These are phyloP conservation scores for Austrofundulus limnaeus DNA, from an alignment of 2,113 vertebrate species.

Conservation along the genomic window DNA sequence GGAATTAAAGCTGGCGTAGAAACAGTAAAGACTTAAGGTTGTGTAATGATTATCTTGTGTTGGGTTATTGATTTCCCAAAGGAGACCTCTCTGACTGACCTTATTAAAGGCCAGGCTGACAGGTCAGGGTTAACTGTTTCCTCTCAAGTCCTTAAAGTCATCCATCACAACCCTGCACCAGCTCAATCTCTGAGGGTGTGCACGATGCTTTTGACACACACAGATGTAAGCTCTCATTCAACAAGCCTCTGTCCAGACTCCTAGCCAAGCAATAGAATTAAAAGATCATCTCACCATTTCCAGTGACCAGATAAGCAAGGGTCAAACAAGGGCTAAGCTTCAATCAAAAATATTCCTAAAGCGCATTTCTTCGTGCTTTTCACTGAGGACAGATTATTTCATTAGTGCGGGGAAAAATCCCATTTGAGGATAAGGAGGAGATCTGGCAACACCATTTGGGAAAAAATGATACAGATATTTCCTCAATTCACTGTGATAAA, in stretches of 20 bases:
- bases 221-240: constrained; percentile 43
- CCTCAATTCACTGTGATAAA: not conserved
- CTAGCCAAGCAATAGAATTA: constrained; percentile 47
- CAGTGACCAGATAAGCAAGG: constrained; percentile 54
- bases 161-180: not conserved
- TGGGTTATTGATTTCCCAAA: constrained; percentile 12
- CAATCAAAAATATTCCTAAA: constrained; percentile 67
- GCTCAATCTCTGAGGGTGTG: constrained; percentile 1
- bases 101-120: constrained; percentile 26
- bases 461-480: not conserved
- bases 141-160: constrained; percentile 11
- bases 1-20: not conserved
- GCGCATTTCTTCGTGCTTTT: constrained; percentile 45
- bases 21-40: not conserved
- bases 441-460: constrained; percentile 30
- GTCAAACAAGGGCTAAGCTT: constrained; percentile 55
- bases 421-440: constrained; percentile 46
- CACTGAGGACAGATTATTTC: constrained; percentile 59
- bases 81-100: constrained; percentile 4
- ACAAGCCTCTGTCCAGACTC: constrained; percentile 15
- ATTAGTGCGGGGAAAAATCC: constrained; percentile 45
- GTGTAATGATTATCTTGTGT: constrained; percentile 18
- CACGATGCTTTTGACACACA: constrained; percentile 8
- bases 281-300: constrained; percentile 39
- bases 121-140: constrained; percentile 32